Conservation (phyloP, 2,113 vertebrate species). For the Campylomormyrus numenius region DNA sequence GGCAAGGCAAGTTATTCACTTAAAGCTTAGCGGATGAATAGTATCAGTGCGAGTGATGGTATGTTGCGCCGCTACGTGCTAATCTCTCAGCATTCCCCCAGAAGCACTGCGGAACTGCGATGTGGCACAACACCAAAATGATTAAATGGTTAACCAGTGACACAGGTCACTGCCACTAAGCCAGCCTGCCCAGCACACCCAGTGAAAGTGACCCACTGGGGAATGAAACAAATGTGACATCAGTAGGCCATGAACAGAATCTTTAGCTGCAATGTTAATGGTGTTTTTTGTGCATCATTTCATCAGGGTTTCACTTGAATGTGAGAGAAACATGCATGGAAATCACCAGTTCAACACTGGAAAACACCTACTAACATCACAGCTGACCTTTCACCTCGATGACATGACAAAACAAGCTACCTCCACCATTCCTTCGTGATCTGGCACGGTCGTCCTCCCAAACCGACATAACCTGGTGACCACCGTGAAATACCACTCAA, state of each 20-base stretch:
- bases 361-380: background rate
- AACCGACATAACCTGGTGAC: background rate
- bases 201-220: background rate
- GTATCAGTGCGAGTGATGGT: background rate
- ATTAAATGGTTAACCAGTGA: background rate
- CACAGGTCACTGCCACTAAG: background rate
- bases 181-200: background rate
- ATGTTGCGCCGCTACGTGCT: background rate
- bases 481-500: background rate
- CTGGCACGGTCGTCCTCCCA: background rate
- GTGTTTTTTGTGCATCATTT: background rate
- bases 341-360: background rate
- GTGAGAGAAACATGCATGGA: background rate
- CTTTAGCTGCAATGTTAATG: background rate
- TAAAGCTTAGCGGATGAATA: background rate
- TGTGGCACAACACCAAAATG: background rate
- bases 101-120: background rate
- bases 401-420: background rate
- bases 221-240: background rate
- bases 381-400: background rate
- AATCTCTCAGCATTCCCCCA: background rate
- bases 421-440: background rate
- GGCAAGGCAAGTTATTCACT: background rate
- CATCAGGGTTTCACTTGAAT: background rate
- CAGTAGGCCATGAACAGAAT: background rate